Percentiles rank a stretch among this genome's conserved stretches.
These are phyloP conservation scores for Cyclophora punctaria DNA, from an alignment of 2,888 invertebrate genomes.

Conservation along the genomic window DNA sequence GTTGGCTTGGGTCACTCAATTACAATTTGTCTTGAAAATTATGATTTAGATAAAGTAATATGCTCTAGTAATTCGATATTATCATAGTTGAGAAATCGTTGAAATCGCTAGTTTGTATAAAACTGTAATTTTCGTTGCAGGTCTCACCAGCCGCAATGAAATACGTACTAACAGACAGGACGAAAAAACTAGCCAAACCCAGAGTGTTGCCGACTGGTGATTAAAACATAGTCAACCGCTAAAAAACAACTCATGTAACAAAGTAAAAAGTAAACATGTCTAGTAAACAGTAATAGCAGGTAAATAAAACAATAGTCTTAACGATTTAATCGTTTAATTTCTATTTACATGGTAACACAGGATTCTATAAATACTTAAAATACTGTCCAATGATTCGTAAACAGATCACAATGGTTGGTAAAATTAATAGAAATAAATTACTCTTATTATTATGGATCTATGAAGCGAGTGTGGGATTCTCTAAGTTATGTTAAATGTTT, in stretches of 20 bases:
- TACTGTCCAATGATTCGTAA: conserved; percentile 20
- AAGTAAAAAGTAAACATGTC: no score
- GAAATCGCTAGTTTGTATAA: no score
- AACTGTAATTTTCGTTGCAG: conserved; percentile 26
- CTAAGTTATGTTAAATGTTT: no score
- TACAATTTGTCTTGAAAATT: no score
- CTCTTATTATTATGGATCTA: conserved; percentile 25
- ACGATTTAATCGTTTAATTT: conserved; percentile 36
- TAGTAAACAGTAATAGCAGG: not conserved
- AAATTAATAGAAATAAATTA: conserved; percentile 43
- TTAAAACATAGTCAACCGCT: not conserved
- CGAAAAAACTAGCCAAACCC: conserved; percentile 51
- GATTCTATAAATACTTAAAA: conserved; percentile 30
- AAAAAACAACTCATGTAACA: no score
- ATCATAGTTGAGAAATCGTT: no score
- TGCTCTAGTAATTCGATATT: no score
- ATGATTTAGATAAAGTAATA: no score
- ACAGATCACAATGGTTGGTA: conserved; percentile 36
- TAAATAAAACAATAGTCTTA: conserved; percentile 24
- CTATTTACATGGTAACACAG: conserved; percentile 49
- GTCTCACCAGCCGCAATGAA: conserved; percentile 51
- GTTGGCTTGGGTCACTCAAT: no score
- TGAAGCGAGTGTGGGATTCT: not conserved
- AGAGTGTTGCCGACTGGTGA: conserved; percentile 31
- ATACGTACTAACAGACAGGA: conserved; percentile 53